These are phyloP conservation scores for Colostygia pectinataria DNA, from an alignment of 2,888 invertebrate species.

Conservation along the genomic window DNA sequence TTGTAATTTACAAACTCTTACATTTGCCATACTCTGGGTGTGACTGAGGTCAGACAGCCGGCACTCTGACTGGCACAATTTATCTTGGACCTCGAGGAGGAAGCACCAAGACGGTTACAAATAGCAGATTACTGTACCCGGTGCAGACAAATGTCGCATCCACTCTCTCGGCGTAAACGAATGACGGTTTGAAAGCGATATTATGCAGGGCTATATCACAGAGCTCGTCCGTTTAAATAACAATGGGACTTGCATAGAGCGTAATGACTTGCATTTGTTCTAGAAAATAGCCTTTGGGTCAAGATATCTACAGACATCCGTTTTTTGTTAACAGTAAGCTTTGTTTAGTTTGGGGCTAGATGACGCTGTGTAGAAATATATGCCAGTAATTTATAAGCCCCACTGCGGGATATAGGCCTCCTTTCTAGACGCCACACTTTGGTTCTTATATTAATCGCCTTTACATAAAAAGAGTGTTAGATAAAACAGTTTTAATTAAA, in stretches of 20 bases:
- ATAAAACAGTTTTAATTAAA: too few relatives aligned
- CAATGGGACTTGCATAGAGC: constrained; percentile 36
- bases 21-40: constrained; percentile 34
- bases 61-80: constrained; percentile 47
- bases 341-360: too few relatives aligned
- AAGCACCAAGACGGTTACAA: constrained; percentile 62
- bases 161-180: constrained; percentile 50
- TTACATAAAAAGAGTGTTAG: too few relatives aligned
- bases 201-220: constrained; percentile 50
- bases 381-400: too few relatives aligned
- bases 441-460: too few relatives aligned
- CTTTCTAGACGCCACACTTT: too few relatives aligned
- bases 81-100: constrained; percentile 52
- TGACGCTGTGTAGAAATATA: too few relatives aligned
- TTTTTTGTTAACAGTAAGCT: too few relatives aligned
- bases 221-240: constrained; percentile 21
- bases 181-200: constrained; percentile 57
- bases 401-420: too few relatives aligned
- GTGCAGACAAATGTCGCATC: constrained; percentile 55
- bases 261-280: constrained; percentile 13
- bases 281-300: constrained; percentile 7
- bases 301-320: too few relatives aligned
- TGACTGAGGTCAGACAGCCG: constrained; percentile 47
- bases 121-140: constrained; percentile 67
- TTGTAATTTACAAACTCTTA: constrained; percentile 4